Percentiles rank a stretch among this genome's conserved stretches.
phyloP scores from a whole-genome alignment of 1,140 invertebrate species.

The Rhizoglyphus robini region DNA sequence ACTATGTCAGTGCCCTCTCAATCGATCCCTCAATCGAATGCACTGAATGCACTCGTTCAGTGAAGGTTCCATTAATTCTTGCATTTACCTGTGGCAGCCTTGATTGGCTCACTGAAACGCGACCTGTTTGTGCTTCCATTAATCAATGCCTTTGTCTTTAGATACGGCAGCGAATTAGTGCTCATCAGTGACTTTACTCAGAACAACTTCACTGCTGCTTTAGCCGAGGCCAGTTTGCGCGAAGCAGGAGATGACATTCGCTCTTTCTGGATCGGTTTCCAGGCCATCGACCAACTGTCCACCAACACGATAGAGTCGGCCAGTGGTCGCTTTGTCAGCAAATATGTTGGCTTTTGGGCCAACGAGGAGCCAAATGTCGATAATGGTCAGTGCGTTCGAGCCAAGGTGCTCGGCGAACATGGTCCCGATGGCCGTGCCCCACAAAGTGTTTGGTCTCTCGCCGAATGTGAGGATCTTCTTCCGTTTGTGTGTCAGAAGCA shows the following conservation, averaged over 20 bases:
- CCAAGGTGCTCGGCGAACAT: constrained; percentile 42
- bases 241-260: constrained; percentile 24
- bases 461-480: constrained; percentile 77
- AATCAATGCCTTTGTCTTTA: no score
- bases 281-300: constrained; percentile 72
- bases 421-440: constrained; percentile 14
- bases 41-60: no score
- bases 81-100: neutral
- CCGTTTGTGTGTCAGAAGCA: constrained; percentile 82
- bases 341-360: constrained; percentile 57
- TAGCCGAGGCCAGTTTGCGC: constrained; percentile 42
- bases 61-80: neutral
- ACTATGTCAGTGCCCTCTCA: no score
- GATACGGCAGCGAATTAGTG: constrained; percentile 82
- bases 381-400: constrained; percentile 70
- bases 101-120: neutral
- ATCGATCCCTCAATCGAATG: no score
- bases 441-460: constrained; percentile 72
- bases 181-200: constrained; percentile 72
- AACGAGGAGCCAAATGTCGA: constrained; percentile 61
- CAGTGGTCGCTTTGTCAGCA: constrained; percentile 72
- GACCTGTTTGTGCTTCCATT: neutral
- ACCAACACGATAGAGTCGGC: constrained; percentile 87
- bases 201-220: constrained; percentile 71
- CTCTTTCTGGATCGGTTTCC: constrained; percentile 44